Base-by-base conservation (phyloP, 2,797 vertebrate species). In the Acrossocheilus fasciatus region DNA sequence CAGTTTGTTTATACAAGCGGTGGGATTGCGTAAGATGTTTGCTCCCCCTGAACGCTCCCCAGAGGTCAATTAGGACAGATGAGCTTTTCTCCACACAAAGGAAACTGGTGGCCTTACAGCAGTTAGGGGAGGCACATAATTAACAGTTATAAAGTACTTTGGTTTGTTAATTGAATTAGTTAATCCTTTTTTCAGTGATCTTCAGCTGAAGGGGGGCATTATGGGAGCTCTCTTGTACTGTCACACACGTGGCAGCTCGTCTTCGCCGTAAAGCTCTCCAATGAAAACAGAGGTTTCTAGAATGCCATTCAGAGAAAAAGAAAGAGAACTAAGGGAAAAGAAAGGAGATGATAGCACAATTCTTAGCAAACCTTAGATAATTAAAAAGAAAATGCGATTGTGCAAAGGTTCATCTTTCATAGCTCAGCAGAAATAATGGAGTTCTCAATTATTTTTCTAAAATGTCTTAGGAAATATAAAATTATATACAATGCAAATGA, bases 61-160 rank as follows among this genome's bases (percentile, higher is more conserved):
- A 93, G 95, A 96, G 96, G 95, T 96, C 95, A 97, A 96, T 95
- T 95, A 95, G 96, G 94, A 95, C 95, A 96, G 93, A 95, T 96
- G 93, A 96, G 96, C 95, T 94, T 94, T 93, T 95, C 93, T 94
- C 92, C 94, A 95, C 95, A 97, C 94, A 95, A 96, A 96, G 95
- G 94, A 93, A 93, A 87, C 83, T 93, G 91, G 95, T 94, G 95
- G 92, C 94, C 93, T 93, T 96, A 95, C 92, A 95, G 95, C 94
- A 95, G 93, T 91, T 93, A 87, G 88, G 91, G 93, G 95, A 92
- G 94, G 92, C 95, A 92, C 92, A 94, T 94, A 95, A 96, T 97
- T 96, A 96, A 96, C 94, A 95, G 96, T 93, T 94, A 96, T 96
- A 96, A 96, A 96, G 95, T 96, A 96, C 96, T 97, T 96, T 94